phyloP scores from a whole-genome alignment of 2,888 invertebrate genomes.

The Microplitis manilae region DNA sequence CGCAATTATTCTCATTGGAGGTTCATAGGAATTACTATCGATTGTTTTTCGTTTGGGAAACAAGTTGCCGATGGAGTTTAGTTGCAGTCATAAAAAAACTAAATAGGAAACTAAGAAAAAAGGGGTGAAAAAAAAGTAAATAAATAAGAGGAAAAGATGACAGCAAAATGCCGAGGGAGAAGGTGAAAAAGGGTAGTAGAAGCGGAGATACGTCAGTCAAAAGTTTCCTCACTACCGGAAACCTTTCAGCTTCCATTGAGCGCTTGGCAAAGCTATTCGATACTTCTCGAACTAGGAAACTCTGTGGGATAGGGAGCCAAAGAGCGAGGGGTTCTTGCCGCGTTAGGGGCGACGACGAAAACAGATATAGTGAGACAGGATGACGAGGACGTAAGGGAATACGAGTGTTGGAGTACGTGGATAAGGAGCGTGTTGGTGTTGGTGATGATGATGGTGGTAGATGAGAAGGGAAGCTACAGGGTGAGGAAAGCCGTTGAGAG shows the following conservation, averaged over 20 bases:
- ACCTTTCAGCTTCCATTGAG: constrained; percentile 56
- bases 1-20: too few species aligned
- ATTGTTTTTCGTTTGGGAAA: not conserved
- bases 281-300: constrained; percentile 57
- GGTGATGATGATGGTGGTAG: not conserved
- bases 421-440: constrained; percentile 23
- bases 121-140: not conserved
- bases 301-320: constrained; percentile 36
- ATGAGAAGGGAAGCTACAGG: not conserved
- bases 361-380: constrained; percentile 38
- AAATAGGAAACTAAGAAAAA: constrained; percentile 1
- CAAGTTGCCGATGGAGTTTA: not conserved
- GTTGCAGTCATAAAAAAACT: not conserved
- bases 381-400: constrained; percentile 26
- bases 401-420: constrained; percentile 19
- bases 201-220: constrained; percentile 56
- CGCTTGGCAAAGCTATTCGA: constrained; percentile 56
- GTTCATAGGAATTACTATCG: not conserved
- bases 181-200: constrained; percentile 39
- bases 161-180: constrained; percentile 24
- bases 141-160: constrained; percentile 18
- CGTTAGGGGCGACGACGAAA: not conserved
- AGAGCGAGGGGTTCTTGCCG: not conserved
- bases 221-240: constrained; percentile 55
- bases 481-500: constrained; percentile 20